Base-by-base conservation (phyloP, 2,888 invertebrate genomes). In the Aphrophora alni region DNA sequence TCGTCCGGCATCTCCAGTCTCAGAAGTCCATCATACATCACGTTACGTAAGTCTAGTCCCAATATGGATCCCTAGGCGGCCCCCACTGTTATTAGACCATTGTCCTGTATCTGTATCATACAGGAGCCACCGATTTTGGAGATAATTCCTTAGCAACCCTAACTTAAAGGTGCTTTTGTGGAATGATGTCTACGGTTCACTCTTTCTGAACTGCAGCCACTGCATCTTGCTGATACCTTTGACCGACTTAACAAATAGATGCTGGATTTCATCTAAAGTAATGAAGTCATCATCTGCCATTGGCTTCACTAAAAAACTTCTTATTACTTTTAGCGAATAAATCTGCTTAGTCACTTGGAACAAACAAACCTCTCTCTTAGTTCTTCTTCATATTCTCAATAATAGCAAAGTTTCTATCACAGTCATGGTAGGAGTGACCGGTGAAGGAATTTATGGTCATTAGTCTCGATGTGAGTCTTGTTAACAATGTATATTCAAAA, bases 401-500 rank as follows among this genome's bases (percentile, higher is more conserved):
- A 12, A 80, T 25, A 17, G 72, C 81, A 80, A 83, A 81, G 59
- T 83, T 76, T 77, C 77, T 77, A 33, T 33, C 33, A 33, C 33
- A 33, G 8, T 33, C 33, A 8, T 33, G 3, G 33, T 33, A 83
- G 12, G 82, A 84, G 26, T 84, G 83, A 8, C 81, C 83, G 80
- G 80, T 14, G 8, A 7, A 83, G 27, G 73, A 72, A 82, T 28
- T 74, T 81, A 12, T 78, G 78, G 70, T 82, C 78, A 0, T 77
- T 71, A 4, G 68, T 72, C 38, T 81, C 33, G 38, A 82, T 79
- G 38, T 80, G n/a, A n/a, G n/a, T n/a, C n/a, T n/a, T n/a, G n/a
- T n/a, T n/a, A n/a, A n/a, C n/a, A n/a, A n/a, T n/a, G n/a, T n/a
- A n/a, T n/a, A n/a, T n/a, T n/a, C n/a, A n/a, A n/a, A n/a, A n/a